Evolutionary conservation across 2,797 vertebrate genomes (phyloP).

Genomic region (Mycteria americana): DNA sequence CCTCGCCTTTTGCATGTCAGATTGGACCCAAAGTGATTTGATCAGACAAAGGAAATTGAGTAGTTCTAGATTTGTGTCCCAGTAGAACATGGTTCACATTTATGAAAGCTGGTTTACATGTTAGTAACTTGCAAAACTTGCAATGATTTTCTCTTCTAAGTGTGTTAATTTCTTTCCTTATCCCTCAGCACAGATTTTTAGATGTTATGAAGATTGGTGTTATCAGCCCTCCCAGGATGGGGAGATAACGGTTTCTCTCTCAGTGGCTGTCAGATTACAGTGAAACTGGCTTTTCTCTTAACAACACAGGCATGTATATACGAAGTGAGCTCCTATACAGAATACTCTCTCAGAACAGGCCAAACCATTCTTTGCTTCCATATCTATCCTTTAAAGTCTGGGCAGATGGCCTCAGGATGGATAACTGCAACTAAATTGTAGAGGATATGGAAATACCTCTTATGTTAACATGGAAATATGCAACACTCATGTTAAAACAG

Average conservation of each 20-base stretch:
- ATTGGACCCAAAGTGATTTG: not conserved
- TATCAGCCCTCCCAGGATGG: conserved; percentile 18
- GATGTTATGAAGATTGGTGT: not conserved
- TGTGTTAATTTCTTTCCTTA: conserved; percentile 5
- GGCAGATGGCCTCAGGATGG: not conserved
- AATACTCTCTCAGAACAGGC: not conserved
- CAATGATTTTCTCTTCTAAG: not conserved
- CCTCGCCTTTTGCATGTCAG: not conserved
- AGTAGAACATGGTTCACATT: not conserved
- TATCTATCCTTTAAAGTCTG: not conserved
- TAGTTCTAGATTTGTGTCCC: not conserved
- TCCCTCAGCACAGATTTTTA: conserved; percentile 1
- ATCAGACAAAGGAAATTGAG: not conserved
- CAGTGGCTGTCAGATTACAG: conserved; percentile 6
- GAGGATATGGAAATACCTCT: not conserved
- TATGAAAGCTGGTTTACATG: not conserved
- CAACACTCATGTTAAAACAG: not conserved
- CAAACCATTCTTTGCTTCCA: not conserved
- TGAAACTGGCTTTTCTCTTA: not conserved
- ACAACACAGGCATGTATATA: not conserved
- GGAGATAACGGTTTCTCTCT: conserved; percentile 5
- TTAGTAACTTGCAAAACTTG: not conserved
- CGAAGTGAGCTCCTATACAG: not conserved
- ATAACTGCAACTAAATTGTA: not conserved
- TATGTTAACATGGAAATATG: not conserved